Base-by-base conservation (phyloP, 2,797 vertebrate species). In the Jordanella pulchra region DNA sequence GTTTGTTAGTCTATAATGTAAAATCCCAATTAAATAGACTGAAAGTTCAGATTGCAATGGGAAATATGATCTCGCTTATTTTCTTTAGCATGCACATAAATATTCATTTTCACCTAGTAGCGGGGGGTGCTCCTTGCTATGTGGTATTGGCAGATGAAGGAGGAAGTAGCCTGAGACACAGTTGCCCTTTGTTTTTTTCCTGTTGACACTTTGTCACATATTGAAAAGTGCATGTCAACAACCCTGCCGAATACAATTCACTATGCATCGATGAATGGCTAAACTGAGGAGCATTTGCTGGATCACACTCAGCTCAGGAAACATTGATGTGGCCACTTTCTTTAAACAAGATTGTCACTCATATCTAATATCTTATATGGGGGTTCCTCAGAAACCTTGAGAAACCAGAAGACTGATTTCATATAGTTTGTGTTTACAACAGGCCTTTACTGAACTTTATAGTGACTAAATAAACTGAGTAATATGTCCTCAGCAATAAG, bases 151-250 rank as follows among this genome's bases (percentile, higher is more conserved):
- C n/a, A 25, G 15, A 12, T 4, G 48, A 15, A 0, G 50, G 48
- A 58, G 10, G 12, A n/a, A 53, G 63, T 4, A 25, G 65, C 35
- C 72, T 67, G 68, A 30, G 11, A 17, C 45, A 17, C 42, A 45
- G 23, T 45, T 35, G 48, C 65, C 42, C 28, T 61, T 23, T 80
- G 70, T 39, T 72, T 65, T 53, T 11, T 25, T 9, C 2, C 12
- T 32, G 9, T 47, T 28, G 56, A 71, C 58, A 28, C 32, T 50
- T n/a, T 70, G 27, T 60, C 53, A 50, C 63, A 68, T 56, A 28
- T 13, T 64, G 47, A 61, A 68, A 44, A 54, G 56, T 11, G 32
- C 23, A 21, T 13, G 25, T 48, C 64, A 28, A 13, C n/a, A 12
- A n/a, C 53, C 10, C 28, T 27, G 35, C 4, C 35, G 17, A 54